phyloP scores from a whole-genome alignment of 2,888 invertebrate genomes.

The Tetropium fuscum region DNA sequence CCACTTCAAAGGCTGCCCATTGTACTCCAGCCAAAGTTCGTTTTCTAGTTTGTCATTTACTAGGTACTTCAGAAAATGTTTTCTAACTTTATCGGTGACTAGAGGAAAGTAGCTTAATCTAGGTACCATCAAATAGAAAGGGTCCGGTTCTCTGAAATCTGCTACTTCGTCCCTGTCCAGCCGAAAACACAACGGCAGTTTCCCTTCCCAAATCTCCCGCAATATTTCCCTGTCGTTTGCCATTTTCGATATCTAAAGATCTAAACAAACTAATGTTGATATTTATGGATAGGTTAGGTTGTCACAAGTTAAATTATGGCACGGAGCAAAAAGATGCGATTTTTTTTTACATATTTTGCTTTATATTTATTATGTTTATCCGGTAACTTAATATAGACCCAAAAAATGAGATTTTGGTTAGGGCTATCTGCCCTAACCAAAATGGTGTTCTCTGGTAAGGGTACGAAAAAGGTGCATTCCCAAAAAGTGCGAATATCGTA shows the following conservation, averaged over 20 bases:
- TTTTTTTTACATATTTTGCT: no score
- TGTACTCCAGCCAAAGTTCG: constrained; percentile 95
- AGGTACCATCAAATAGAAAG: constrained; percentile 93
- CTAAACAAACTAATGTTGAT: constrained; percentile 2
- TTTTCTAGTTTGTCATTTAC: constrained; percentile 84
- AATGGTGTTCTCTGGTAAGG: no score
- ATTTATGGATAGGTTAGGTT: constrained; percentile 1
- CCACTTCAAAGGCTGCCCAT: constrained; percentile 93
- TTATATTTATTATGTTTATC: no score
- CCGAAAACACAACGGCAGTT: constrained; percentile 93
- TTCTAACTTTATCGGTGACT: constrained; percentile 94
- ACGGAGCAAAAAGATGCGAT: no score
- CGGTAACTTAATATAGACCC: no score
- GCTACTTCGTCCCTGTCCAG: constrained; percentile 90
- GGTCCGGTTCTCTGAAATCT: constrained; percentile 91
- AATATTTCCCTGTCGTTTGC: constrained; percentile 95
- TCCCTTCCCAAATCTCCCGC: constrained; percentile 96
- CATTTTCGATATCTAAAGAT: constrained; percentile 68
- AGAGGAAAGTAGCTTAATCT: constrained; percentile 94
- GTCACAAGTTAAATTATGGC: no score
- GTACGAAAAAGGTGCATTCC: no score
- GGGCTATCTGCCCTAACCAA: no score
- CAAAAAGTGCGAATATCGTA: no score
- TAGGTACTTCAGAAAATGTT: constrained; percentile 88
- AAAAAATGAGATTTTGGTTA: no score